Percentiles rank a stretch among this genome's conserved stretches.
Conservation (phyloP, 2,113 vertebrate genomes). For the Nyctibius bracteatus region DNA sequence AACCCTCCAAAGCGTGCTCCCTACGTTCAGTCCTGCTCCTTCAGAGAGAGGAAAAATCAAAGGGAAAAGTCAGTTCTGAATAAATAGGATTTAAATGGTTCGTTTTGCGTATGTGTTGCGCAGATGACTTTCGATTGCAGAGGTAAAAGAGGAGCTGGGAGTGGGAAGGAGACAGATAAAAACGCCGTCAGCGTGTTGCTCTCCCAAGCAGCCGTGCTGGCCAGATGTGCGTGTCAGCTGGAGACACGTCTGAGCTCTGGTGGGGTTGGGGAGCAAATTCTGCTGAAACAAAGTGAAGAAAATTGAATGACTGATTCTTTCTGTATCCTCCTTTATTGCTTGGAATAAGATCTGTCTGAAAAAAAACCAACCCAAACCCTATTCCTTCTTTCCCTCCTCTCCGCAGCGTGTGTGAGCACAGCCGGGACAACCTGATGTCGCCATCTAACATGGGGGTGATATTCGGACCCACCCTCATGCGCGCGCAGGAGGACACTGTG, state of each 20-base stretch:
- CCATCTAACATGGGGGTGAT: constrained; percentile 96
- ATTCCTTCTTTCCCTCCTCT: neutral
- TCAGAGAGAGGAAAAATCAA: neutral
- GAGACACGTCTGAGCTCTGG: neutral
- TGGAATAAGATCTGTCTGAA: neutral
- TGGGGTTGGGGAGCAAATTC: neutral
- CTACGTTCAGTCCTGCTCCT: neutral
- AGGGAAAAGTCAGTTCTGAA: neutral
- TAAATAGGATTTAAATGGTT: neutral
- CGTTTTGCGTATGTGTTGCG: neutral
- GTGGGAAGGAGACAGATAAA: neutral
- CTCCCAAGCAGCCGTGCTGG: neutral
- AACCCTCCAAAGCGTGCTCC: neutral
- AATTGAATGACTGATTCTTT: neutral
- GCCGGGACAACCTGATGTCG: constrained; percentile 90
- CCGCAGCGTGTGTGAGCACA: constrained; percentile 87
- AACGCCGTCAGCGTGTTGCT: neutral
- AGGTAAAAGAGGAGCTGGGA: neutral
- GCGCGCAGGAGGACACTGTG: constrained; percentile 93
- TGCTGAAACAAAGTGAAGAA: neutral
- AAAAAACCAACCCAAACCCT: neutral
- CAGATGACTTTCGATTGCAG: neutral
- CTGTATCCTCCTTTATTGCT: neutral
- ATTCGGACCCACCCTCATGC: constrained; percentile 94
- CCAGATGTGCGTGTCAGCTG: neutral